phyloP scores from a whole-genome alignment of 2,113 vertebrate species.

The Lanius collurio region DNA sequence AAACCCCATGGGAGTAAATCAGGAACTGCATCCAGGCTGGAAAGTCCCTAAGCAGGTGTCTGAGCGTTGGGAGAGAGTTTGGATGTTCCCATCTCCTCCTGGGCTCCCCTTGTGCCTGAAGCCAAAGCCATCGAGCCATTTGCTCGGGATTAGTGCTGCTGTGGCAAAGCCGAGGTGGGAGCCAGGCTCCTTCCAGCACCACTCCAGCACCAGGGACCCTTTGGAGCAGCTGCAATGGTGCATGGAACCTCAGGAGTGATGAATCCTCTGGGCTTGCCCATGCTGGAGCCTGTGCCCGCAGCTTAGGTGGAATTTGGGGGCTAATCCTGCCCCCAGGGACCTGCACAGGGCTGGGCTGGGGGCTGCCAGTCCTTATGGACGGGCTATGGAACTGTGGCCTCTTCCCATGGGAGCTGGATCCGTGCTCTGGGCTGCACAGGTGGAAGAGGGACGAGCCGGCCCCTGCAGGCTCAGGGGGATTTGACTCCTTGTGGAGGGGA shows the following conservation, averaged over 20 bases:
- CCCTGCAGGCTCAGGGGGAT: not conserved
- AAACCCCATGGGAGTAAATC: not conserved
- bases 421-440: fast-evolving
- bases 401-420: not conserved
- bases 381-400: not conserved
- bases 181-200: not conserved
- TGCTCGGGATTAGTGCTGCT: not conserved
- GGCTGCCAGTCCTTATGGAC: not conserved
- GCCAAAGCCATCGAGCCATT: fast-evolving
- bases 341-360: fast-evolving
- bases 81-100: not conserved
- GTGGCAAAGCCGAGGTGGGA: not conserved
- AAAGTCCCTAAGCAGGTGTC: not conserved
- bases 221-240: fast-evolving
- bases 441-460: not conserved
- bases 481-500: not conserved
- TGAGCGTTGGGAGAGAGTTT: fast-evolving
- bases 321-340: not conserved
- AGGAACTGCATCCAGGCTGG: fast-evolving
- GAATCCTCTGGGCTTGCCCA: fast-evolving
- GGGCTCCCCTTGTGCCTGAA: fast-evolving
- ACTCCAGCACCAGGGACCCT: fast-evolving
- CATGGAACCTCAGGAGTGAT: not conserved
- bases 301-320: not conserved
- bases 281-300: not conserved